Base-by-base conservation (phyloP, 1,140 invertebrate species). In the Charaxes varanes region DNA sequence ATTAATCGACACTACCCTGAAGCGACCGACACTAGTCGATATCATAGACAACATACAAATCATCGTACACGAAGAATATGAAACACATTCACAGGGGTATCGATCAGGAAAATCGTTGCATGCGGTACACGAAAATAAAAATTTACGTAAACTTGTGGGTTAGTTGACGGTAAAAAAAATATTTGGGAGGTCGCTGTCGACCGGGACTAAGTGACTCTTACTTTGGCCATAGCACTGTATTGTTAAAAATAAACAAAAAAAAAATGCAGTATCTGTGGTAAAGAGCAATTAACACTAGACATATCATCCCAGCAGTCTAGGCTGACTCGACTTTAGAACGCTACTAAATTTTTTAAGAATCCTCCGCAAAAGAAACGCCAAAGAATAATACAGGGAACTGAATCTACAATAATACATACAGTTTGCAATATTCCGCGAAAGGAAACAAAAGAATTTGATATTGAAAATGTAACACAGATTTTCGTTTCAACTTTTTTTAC, bases 161-260 rank as follows among this genome's bases (percentile, higher is more conserved):
- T 70, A 68, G 56, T 64, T 15, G 23, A 23, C 30, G 31, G 27
- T n/a, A 6, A 24, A 41, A 44, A 63, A 64, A 65, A 72, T 68
- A 73, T 77, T 73, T 72, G 67, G 61, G 17, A 53, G 62, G 53
- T 69, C 69, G 62, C 63, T 26, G 34, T 52, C 46, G 63, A 54
- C 60, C 58, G 55, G 52, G 32, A 40, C 52, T 62, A 56, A 38
- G 41, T 53, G 54, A 52, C 24, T 49, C n/a, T 54, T 54, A 54
- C 52, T 32, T 49, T 46, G 46, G 36, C 41, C 40, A 53, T 27
- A 53, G 41, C 52, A 26, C 33, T 37, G 38, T 24, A 24, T 35
- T 49, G 45, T 49, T 45, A 44, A 45, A 33, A 4, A 35, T 26
- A 42, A 31, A 30, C 31, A 42, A 31, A 33, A 19, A 41, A 28